These are phyloP conservation scores for Drosophila takahashii DNA, from an alignment of 1,140 invertebrate genomes.

Conservation along the genomic window DNA sequence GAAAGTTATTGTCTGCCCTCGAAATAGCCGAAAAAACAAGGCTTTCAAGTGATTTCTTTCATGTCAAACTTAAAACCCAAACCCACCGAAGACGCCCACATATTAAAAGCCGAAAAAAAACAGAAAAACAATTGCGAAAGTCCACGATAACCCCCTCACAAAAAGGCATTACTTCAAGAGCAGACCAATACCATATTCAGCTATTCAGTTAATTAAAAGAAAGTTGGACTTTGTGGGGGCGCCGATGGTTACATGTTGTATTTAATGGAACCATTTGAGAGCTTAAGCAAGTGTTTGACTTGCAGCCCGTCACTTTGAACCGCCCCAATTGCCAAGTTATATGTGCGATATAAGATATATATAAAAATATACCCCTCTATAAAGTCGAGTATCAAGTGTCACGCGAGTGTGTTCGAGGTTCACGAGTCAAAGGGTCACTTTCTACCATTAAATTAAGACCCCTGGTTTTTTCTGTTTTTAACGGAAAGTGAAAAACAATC, in stretches of 20 bases:
- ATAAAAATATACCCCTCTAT: slow-evolving; percentile 23
- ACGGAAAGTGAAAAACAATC: slow-evolving; percentile 35
- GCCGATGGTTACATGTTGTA: slow-evolving; percentile 13
- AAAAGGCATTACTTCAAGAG: slow-evolving; percentile 16
- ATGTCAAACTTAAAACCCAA: slow-evolving; percentile 25
- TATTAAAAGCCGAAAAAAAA: neutral
- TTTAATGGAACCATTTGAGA: slow-evolving; percentile 72
- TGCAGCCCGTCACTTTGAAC: slow-evolving; percentile 73
- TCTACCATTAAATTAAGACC: slow-evolving; percentile 48
- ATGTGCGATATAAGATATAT: slow-evolving; percentile 2
- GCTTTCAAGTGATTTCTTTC: slow-evolving; percentile 69
- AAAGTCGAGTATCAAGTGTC: slow-evolving; percentile 63
- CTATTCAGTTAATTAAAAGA: slow-evolving; percentile 78
- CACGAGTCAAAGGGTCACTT: slow-evolving; percentile 71
- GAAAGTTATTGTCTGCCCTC: slow-evolving; percentile 47
- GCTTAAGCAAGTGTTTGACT: slow-evolving; percentile 67
- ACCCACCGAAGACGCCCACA: slow-evolving; percentile 39
- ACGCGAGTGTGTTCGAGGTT: slow-evolving; percentile 57
- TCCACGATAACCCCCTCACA: slow-evolving; percentile 23
- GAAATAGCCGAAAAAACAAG: slow-evolving; percentile 18
- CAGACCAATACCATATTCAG: slow-evolving; percentile 40
- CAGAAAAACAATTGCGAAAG: slow-evolving; percentile 20
- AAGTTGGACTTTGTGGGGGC: slow-evolving; percentile 67
- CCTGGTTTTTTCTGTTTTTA: neutral
- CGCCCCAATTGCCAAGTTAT: slow-evolving; percentile 57